Base-by-base conservation (phyloP, 1,140 invertebrate genomes). In the Caerostris darwini region DNA sequence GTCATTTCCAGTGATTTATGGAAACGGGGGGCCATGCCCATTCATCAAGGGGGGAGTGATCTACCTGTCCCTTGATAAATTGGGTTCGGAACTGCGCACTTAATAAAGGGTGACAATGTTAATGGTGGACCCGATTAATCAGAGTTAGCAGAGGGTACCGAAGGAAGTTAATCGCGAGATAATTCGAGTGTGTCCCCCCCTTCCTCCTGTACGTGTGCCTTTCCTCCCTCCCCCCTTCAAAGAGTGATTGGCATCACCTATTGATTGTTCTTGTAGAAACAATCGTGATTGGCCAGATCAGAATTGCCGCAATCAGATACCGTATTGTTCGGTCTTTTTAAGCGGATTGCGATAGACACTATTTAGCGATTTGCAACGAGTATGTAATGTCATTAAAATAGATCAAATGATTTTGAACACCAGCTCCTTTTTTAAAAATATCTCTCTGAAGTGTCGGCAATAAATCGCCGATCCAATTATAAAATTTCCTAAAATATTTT, bases 31-130 rank as follows among this genome's bases (percentile, higher is more conserved):
- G 90, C 54, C 6, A 4, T 14, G 58, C 71, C 64, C 90, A 92
- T 92, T 90, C 56, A 90, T 90, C 88, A 90, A 56, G 58, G 77
- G 58, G 77, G 61, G n/a, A 8, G 54, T 57, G 69, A 90, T 90
- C 71, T 92, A 92, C 90, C 90, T 92, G 77, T 92, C 77, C 90
- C 90, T 77, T 61, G 77, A 92, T 92, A 92, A 77, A 92, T 92
- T 92, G 50, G 34, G 34, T 50, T 61, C 71, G 77, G 90, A 92
- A 92, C 77, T 61, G 58, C 7, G 90, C 90, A 83, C 90, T 92
- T 92, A 82, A 92, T 92, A 83, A 64, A 92, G 90, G 90, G 90
- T 92, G 90, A 92, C 90, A 92, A 92, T 92, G 90, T 92, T 92
- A 83, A 92, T 92, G 90, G 90, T 83, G 56, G 57, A 3, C 17